Percentiles rank a stretch among this genome's conserved stretches.
Evolutionary conservation across 23 tunicate genomes (phyloP).

Genomic region (Phallusia fumigata): DNA sequence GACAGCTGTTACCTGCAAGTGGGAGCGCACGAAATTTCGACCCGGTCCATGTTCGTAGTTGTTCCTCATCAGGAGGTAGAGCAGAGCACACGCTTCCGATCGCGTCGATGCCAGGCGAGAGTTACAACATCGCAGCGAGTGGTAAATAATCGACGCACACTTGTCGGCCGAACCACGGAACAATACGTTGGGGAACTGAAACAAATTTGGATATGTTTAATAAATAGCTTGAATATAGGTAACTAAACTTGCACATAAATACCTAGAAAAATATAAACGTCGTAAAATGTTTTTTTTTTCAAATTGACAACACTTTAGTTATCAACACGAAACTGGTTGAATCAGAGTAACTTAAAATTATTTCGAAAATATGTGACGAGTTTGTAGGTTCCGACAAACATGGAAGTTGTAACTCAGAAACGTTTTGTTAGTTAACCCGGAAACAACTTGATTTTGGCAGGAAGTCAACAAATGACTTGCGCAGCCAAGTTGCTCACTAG

Average conservation of each 20-base stretch:
- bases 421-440: no score
- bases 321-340: no score
- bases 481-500: no score
- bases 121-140: conserved; percentile 76
- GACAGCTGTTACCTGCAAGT: conserved; percentile 55
- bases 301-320: no score
- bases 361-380: no score
- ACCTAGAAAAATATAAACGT: not conserved
- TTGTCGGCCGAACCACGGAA: conserved; percentile 84
- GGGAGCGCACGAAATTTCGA: conserved; percentile 78
- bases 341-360: no score
- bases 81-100: conserved; percentile 82
- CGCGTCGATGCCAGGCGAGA: conserved; percentile 72
- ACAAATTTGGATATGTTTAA: not conserved
- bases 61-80: conserved; percentile 82
- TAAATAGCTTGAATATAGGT: not conserved
- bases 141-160: conserved; percentile 80
- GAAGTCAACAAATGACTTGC: no score
- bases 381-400: no score
- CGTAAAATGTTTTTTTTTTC: no score
- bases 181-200: conserved; percentile 83
- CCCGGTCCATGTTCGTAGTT: conserved; percentile 47
- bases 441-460: no score
- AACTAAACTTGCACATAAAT: not conserved
- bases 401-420: no score